A percentile compares a stretch with the other conserved stretches of the same genome.
These are phyloP conservation scores for Albula glossodonta DNA, from an alignment of 2,113 vertebrate genomes.

Conservation along the genomic window DNA sequence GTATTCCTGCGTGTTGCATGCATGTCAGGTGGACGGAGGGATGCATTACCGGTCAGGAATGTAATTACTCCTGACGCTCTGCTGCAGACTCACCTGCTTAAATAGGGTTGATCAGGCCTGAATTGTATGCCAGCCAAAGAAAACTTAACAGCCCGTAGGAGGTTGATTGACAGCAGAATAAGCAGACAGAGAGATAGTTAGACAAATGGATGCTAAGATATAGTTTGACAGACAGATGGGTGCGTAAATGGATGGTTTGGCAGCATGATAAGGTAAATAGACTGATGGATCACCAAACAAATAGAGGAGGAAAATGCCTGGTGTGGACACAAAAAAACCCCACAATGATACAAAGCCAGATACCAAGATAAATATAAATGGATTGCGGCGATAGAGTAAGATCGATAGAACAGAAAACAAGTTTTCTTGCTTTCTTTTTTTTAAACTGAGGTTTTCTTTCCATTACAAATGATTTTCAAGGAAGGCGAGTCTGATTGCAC, in stretches of 20 bases:
- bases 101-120: constrained; percentile 31
- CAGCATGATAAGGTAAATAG: constrained; percentile 78
- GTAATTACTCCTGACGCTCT: constrained; percentile 44
- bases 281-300: constrained; percentile 78
- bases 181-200: constrained; percentile 69
- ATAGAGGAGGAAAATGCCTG: constrained; percentile 58
- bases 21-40: neutral
- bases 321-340: constrained; percentile 55
- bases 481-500: constrained; percentile 23
- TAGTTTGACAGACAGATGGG: constrained; percentile 78
- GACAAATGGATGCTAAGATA: constrained; percentile 77
- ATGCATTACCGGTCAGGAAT: constrained; percentile 22
- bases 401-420: constrained; percentile 51
- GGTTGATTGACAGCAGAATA: constrained; percentile 70
- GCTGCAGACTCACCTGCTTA: constrained; percentile 23
- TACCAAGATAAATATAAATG: constrained; percentile 75
- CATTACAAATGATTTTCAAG: constrained; percentile 60
- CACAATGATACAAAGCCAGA: constrained; percentile 60
- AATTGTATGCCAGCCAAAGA: constrained; percentile 36
- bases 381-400: constrained; percentile 67
- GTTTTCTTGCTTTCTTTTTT: constrained; percentile 68
- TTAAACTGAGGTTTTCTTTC: constrained; percentile 61
- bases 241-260: constrained; percentile 76
- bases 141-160: constrained; percentile 15
- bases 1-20: neutral